Evolutionary conservation across 1,140 invertebrate genomes (phyloP).

Genomic region (Trichonephila inaurata): DNA sequence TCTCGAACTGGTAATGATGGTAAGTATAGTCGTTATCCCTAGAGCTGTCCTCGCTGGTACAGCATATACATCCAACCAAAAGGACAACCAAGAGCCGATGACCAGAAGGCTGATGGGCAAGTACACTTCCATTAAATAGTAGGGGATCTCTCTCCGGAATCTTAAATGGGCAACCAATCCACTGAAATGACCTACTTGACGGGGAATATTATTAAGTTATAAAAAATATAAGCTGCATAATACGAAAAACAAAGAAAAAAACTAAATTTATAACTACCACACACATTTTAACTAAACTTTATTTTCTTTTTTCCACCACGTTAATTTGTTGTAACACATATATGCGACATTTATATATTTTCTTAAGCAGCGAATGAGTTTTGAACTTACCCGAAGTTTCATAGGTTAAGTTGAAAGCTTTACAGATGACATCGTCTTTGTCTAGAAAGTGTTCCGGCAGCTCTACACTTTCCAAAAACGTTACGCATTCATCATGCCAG

Average conservation of each 20-base stretch:
- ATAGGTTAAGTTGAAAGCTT: constrained; percentile 55
- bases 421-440: constrained; percentile 76
- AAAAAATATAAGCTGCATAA: neutral
- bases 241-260: neutral
- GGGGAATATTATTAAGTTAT: neutral
- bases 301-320: too few species aligned
- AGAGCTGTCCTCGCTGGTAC: constrained; percentile 71
- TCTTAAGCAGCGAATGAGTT: neutral
- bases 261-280: too few species aligned
- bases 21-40: constrained; percentile 73
- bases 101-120: constrained; percentile 71
- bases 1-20: constrained; percentile 74
- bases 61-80: constrained; percentile 76
- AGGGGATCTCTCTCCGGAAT: constrained; percentile 62
- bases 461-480: constrained; percentile 77
- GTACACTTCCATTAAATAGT: constrained; percentile 72
- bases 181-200: constrained; percentile 79
- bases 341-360: too few species aligned
- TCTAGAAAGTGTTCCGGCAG: constrained; percentile 77
- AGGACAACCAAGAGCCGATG: constrained; percentile 76
- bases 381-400: constrained; percentile 57
- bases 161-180: constrained; percentile 78
- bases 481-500: constrained; percentile 77
- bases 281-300: too few species aligned
- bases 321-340: too few species aligned